Evolutionary conservation across 2,888 invertebrate genomes (phyloP), one percentile per base, ranked within the genome.

Genomic region (Sympetrum striolatum): DNA sequence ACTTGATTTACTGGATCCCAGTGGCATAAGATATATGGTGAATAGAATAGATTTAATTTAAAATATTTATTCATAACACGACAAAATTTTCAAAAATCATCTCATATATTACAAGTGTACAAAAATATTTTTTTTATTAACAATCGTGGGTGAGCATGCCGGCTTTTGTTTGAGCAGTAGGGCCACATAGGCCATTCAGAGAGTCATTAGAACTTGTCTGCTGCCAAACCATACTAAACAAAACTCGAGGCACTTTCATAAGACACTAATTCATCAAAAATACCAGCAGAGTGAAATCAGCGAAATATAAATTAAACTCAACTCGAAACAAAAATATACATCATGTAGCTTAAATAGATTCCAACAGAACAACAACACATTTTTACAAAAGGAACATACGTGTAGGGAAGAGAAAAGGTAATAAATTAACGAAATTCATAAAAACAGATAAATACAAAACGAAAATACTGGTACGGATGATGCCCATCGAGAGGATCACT

Each of bases 11-110:
- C 10, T 6, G 0, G 44, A 4, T 44, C 6, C 10, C 44, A 8
- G 0, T 8, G 44, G 44, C 10, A 8, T 44, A 6, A 44, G 44
- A 18, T 18, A 18, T 18, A 18, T 18, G 15, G 5, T 18, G 4
- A 53, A 82, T n/a, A 31, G 53, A 25, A 81, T 18, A 48, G 15
- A 79, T 79, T 82, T 82, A 31, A 82, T 82, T 82, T 53, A 82
- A 82, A 82, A 82, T 53, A 82, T 82, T 53, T 82, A 82, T 82
- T 25, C 35, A 82, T 35, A 82, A 82, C 81, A 82, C 53, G 48
- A 82, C 81, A 53, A 53, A 82, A 44, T 44, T 53, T 53, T 81
- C 22, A 10, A 53, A 82, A 82, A 53, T 53, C 53, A 53, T 82
- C 53, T 53, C 39, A 39, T 35, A 82, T 35, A 53, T 53, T 53